phyloP scores from a whole-genome alignment of 2,113 vertebrate genomes.

The Hemibates koningsi region DNA sequence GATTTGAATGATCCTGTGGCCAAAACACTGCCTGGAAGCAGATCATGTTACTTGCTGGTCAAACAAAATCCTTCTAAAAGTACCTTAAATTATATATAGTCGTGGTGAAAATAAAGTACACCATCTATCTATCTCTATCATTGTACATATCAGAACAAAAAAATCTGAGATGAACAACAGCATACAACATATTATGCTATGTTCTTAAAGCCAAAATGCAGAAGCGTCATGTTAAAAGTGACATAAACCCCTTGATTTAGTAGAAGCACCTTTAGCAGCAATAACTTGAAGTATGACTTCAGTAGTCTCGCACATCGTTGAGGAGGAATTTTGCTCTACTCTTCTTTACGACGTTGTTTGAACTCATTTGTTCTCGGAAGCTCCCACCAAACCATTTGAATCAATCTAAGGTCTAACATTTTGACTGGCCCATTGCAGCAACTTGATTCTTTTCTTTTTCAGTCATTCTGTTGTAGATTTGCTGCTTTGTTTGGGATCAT shows the following conservation, averaged over 20 bases:
- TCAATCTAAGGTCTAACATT: background rate
- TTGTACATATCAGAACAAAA: background rate
- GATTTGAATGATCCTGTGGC: background rate
- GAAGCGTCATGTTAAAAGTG: background rate
- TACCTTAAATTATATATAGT: background rate
- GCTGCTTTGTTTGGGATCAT: background rate
- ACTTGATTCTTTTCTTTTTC: background rate
- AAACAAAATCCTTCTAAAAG: background rate
- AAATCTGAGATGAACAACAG: background rate
- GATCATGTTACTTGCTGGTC: background rate
- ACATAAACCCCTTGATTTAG: background rate
- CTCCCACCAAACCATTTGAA: background rate
- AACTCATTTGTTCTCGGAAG: rapidly evolving
- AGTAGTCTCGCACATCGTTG: background rate
- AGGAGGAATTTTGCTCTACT: background rate
- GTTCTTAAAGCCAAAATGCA: background rate
- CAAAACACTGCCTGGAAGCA: background rate
- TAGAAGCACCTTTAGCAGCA: background rate
- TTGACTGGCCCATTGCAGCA: background rate
- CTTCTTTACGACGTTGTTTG: background rate
- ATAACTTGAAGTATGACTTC: background rate
- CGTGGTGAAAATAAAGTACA: background rate
- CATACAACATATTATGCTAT: background rate
- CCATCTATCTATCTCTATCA: background rate
- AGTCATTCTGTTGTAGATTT: background rate